Evolutionary conservation across 1,140 invertebrate genomes (phyloP), one percentile per base, ranked within the genome.

Genomic region (Scaptomyza graminum): DNA sequence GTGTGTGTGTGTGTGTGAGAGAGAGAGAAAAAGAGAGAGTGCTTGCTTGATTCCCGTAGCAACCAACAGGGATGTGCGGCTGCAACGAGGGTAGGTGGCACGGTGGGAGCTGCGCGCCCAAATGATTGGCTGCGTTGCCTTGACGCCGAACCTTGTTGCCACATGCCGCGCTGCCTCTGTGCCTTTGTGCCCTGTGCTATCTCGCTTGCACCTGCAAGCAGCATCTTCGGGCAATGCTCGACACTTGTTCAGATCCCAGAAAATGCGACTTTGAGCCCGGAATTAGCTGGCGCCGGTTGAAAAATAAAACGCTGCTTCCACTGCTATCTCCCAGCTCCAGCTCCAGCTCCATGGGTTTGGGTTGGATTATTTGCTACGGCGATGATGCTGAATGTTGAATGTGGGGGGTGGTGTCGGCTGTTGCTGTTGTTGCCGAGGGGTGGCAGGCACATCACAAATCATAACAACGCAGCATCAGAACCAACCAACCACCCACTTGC

Each of bases 261-360:
- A 88, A 88, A 85, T 79, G 72, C 79, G 79, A 79, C 83, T 89
- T 88, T 88, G 76, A 88, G 84, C 76, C 84, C 79, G 76, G 83
- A 88, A 88, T 88, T 88, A 88, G 83, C 83, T 87, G 71, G 56
- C 75, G 67, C 49, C 82, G 83, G 64, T 79, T 73, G 73, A 79
- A 79, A 78, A 78, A 78, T 77, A 69, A 70, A 70, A 57, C 72
- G 57, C 22, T 57, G 31, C 55, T 31, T 31, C 7, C 28, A 31
- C 28, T 39, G 7, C 16, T 15, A n/a, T 22, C n/a, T 22, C 22
- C 50, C 28, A 4, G 28, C 28, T 28, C 25, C 63, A 37, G 7
- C 46, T 56, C 6, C 22, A 18, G 8, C 44, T 64, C 13, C 66
- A 41, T 46, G 31, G 75, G 76, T 70, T 55, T 83, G 83, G 69